phyloP scores from a whole-genome alignment of 1,140 invertebrate genomes.

The Drosophila punjabiensis region DNA sequence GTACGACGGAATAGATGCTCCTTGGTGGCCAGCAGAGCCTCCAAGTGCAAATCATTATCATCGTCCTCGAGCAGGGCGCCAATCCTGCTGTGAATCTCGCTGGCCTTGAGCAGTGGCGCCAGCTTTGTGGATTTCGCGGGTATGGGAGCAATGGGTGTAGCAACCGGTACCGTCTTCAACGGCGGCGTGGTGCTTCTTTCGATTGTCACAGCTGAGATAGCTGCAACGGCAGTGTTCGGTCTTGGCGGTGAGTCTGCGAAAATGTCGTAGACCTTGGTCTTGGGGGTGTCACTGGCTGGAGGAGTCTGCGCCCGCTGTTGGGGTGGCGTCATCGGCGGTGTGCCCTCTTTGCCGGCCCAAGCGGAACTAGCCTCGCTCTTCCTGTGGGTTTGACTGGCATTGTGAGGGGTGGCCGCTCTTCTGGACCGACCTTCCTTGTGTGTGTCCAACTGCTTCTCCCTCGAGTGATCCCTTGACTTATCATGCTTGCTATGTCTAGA shows the following conservation, averaged over 20 bases:
- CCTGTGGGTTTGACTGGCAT: not conserved
- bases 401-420: not conserved
- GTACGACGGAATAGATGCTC: conserved; percentile 60
- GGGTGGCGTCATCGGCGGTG: conserved; percentile 10
- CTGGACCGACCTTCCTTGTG: conserved; percentile 5
- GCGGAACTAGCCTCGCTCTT: not conserved
- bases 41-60: conserved; percentile 68
- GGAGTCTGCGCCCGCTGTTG: conserved; percentile 1
- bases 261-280: conserved; percentile 59
- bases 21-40: conserved; percentile 58
- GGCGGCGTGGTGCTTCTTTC: conserved; percentile 69
- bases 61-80: conserved; percentile 75
- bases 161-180: not conserved
- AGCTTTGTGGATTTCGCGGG: conserved; percentile 4
- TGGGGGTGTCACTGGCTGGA: conserved; percentile 8
- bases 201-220: not conserved
- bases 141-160: not conserved
- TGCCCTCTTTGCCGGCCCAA: conserved; percentile 25
- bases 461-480: not conserved
- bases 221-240: conserved; percentile 48
- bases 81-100: conserved; percentile 75
- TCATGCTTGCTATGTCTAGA: not conserved
- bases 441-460: not conserved
- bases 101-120: conserved; percentile 57
- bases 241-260: conserved; percentile 80